Evolutionary conservation across 2,113 vertebrate genomes (phyloP).

Genomic region (Campylomormyrus tamandua): DNA sequence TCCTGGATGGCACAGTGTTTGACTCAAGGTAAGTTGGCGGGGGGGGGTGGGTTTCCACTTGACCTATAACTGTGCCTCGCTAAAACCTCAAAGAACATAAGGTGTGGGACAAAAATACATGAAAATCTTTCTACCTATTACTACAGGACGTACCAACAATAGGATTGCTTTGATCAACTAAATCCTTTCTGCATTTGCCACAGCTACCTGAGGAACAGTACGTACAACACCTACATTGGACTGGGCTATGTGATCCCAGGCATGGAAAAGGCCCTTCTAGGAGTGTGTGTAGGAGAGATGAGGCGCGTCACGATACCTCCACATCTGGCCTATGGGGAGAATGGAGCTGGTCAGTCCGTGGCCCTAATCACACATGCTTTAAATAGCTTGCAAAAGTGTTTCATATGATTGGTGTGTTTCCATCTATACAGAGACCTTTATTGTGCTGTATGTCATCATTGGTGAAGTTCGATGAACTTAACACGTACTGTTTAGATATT

Average conservation of each 20-base stretch:
- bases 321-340: conserved; percentile 83
- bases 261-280: conserved; percentile 88
- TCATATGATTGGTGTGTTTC: not conserved
- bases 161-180: not conserved
- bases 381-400: not conserved
- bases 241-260: conserved; percentile 86
- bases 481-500: not conserved
- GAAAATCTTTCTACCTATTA: not conserved
- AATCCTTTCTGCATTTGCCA: conserved; percentile 3
- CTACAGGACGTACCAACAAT: not conserved
- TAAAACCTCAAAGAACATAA: not conserved
- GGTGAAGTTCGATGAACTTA: not conserved
- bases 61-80: not conserved
- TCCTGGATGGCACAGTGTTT: conserved; percentile 79
- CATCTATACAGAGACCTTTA: not conserved
- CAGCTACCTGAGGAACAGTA: conserved; percentile 85
- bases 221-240: conserved; percentile 93
- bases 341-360: conserved; percentile 71
- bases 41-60: not conserved
- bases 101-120: not conserved
- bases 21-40: conserved; percentile 76
- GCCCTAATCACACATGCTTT: not conserved
- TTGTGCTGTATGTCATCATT: not conserved
- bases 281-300: conserved; percentile 76
- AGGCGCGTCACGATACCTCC: conserved; percentile 76